Evolutionary conservation across 2,888 invertebrate genomes (phyloP), one percentile per base, ranked within the genome.

Genomic region (Phania funesta): DNA sequence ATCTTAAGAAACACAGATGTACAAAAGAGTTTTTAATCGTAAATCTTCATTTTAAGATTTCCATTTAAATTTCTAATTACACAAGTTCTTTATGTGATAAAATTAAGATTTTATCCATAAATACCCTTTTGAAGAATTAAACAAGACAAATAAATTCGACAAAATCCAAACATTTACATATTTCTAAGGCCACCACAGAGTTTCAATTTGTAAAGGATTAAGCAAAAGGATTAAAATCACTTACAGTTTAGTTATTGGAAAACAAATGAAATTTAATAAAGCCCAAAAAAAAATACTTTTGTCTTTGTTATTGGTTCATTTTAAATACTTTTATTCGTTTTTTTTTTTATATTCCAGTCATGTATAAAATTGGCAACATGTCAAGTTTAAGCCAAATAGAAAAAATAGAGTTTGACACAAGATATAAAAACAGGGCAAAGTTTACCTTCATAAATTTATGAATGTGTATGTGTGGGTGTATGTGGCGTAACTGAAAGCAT

Each of bases 161-260:
- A 67, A 38, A 38, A 29, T 18, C 2, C 9, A 58, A 50, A 44
- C 22, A 38, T 9, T 1, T 38, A 29, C 29, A 29, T 24, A 24
- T 46, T 56, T 18, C 44, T 24, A 44, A 22, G 18, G 26, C 16
- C 44, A 22, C 24, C 11, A 11, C 50, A 76, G 67, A 67, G 41
- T 29, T 67, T 58, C 75, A 76, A 68, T 76, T 68, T 76, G 76
- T 62, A 68, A 60, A 62, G 68, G 76, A 41, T 76, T 76, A 32
- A 35, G 24, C n/a, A 50, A 68, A 68, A 46, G 76, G 76, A 68
- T 76, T 76, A 76, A 68, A 76, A 68, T 22, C 44, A 68, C 60
- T 65, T 56, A n/a, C 38, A 75, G 26, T 48, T 58, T 48, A 18
- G 22, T 65, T 58, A 29, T 20, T 22, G 13, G 8, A 46, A 35